Base-by-base conservation (phyloP, 2,797 vertebrate genomes). In the Emys orbicularis region DNA sequence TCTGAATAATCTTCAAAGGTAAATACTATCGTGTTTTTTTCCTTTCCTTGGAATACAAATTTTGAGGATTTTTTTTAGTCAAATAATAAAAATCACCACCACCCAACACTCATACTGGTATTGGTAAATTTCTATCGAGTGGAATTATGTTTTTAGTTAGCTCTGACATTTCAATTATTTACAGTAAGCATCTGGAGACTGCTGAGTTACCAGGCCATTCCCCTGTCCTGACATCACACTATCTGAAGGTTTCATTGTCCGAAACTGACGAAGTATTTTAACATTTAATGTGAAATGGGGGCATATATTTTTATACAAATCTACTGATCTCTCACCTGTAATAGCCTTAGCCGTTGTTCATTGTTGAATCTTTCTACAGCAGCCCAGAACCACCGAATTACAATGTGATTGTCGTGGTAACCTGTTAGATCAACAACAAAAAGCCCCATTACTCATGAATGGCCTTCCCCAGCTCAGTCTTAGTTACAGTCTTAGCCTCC, bases 321-420 rank as follows among this genome's bases (percentile, higher is more conserved):
- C 54, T 83, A 27, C n/a, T 84, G 47, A 72, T 83, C 83, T 84
- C 97, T 95, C 91, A 99, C 99, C 99, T 99, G 99, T 97, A 99
- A 96, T 96, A 99, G 98, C 96, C 99, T 98, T 18, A 99, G 98
- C 90, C 99, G 99, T 95, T 99, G 99, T 96, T 99, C 99, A 80
- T 99, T 99, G 98, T 99, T 99, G 98, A 99, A 99, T 95, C 99
- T 98, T 97, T 99, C 99, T 95, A 99, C 99, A 44, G 99, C 99
- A 21, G 99, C 99, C 99, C 99, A 99, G 98, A 99, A 99, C 99
- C 99, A 99, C 93, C 99, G 99, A 94, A 99, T 99, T 94, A 99
- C 99, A 84, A 99, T 99, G 97, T 99, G 99, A 98, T 99, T 99
- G 98, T 99, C 99, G 97, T 99, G 99, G 98, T 99, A 99, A 91